Base-by-base conservation (phyloP, 2,113 vertebrate genomes). In the Mesocricetus auratus region DNA sequence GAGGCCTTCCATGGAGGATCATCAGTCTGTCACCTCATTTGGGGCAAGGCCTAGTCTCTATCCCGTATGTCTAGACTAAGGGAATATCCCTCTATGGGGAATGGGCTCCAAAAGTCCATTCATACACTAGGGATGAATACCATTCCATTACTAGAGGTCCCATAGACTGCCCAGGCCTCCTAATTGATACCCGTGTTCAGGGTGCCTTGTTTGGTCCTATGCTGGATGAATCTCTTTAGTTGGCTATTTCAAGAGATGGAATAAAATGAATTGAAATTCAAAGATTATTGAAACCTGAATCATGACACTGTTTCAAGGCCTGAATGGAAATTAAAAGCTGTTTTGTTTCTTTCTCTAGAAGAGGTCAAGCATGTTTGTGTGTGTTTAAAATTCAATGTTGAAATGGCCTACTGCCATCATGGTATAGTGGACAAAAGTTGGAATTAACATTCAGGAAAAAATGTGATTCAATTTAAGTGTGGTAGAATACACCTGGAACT, bases 271-370 rank as follows among this genome's bases (percentile, higher is more conserved):
- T 82, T 53, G 5, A 66, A 81, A 91, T 33, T 73, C 3, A 74
- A 81, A 90, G 5, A 19, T 39, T 68, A 93, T 56, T 85, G 39
- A 75, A 66, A 88, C 86, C 78, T 86, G 42, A 93, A 89, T 15
- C 1, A 5, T 36, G 24, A 9, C 26, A 16, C 71, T 81, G 39
- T 24, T 86, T 75, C 58, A 87, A 85, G n/a, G 24, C 62, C 6
- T 4, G 3, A 15, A 45, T 17, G 45, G n/a, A 92, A 88, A 95
- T 87, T 11, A 82, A 83, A 64, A 33, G 0, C 0, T 3, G 15
- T 86, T n/a, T 77, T 93, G 58, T 53, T 3, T n/a, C 60, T 89
- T 64, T 75, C 9, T n/a, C 8, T 24, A 53, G 75, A 91, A 69
- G 69, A 62, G 12, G 19, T n/a, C 9, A 42, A 68, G 81, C 45